Percentiles rank a stretch among this genome's conserved stretches.
phyloP scores from a whole-genome alignment of 2,888 invertebrate genomes.

The Euzophera pinguis region DNA sequence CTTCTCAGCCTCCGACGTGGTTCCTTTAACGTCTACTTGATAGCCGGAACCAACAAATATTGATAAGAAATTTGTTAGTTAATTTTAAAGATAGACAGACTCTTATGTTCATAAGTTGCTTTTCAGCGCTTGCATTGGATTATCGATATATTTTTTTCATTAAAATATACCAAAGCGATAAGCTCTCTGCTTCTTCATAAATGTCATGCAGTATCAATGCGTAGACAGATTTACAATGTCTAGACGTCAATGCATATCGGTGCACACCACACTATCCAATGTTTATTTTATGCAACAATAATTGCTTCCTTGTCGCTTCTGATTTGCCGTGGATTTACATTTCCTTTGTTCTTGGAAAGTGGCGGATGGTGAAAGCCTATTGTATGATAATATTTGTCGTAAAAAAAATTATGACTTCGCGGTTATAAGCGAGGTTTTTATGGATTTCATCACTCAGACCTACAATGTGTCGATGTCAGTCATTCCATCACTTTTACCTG shows the following conservation, averaged over 20 bases:
- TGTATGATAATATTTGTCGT: constrained; percentile 9
- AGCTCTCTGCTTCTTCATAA: not conserved
- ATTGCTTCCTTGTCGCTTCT: constrained; percentile 4
- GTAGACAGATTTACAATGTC: constrained; percentile 5
- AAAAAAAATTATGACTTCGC: not conserved
- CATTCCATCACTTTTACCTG: not conserved
- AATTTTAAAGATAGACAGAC: no score
- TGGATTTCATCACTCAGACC: not conserved
- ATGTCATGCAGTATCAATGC: not conserved
- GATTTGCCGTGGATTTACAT: constrained; percentile 5
- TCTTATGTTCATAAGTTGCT: no score
- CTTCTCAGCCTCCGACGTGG: no score
- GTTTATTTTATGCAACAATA: constrained; percentile 5
- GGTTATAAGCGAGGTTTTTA: not conserved
- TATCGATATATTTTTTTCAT: no score
- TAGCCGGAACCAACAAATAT: no score
- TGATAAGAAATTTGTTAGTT: no score
- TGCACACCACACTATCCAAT: not conserved
- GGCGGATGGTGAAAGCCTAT: constrained; percentile 1
- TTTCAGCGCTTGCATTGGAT: no score
- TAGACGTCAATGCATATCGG: not conserved
- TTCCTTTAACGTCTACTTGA: no score
- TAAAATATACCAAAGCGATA: no score
- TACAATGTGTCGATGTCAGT: not conserved
- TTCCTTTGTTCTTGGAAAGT: constrained; percentile 11